A percentile compares a stretch with the other conserved stretches of the same genome.
These are phyloP conservation scores for Steinernema khuongi DNA, from an alignment of 1,140 invertebrate genomes.

Conservation along the genomic window DNA sequence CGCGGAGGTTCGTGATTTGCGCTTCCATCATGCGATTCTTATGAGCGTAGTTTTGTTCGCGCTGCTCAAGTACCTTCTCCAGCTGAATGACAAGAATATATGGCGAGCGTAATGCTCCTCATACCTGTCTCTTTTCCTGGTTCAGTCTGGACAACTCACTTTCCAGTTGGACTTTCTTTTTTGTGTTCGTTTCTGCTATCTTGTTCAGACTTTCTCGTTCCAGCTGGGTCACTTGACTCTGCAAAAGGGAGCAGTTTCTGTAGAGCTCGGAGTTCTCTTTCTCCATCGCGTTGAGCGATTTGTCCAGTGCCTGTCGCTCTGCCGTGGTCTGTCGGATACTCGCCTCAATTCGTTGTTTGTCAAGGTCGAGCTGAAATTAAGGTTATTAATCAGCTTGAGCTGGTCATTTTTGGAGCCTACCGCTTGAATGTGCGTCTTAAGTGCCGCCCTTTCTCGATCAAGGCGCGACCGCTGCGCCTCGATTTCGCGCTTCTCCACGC, in stretches of 20 bases:
- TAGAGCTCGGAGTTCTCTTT: slow-evolving; percentile 34
- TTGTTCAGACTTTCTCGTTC: slow-evolving; percentile 22
- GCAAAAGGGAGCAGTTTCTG: slow-evolving; percentile 25
- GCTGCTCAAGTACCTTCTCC: slow-evolving; percentile 28
- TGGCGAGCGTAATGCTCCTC: not conserved
- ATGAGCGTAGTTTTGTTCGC: slow-evolving; percentile 32
- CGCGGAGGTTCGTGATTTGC: slow-evolving; percentile 24
- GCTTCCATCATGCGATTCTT: slow-evolving; percentile 23
- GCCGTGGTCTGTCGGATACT: slow-evolving; percentile 24
- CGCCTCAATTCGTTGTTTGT: slow-evolving; percentile 26
- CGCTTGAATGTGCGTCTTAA: slow-evolving; percentile 28
- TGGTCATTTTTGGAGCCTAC: not conserved
- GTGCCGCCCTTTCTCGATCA: slow-evolving; percentile 15
- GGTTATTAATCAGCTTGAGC: not conserved
- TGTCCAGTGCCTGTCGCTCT: slow-evolving; percentile 30
- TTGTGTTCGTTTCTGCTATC: slow-evolving; percentile 16
- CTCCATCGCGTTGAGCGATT: slow-evolving; percentile 31
- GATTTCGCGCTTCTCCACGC: slow-evolving; percentile 20
- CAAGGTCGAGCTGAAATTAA: slow-evolving; percentile 25
- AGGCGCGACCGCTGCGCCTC: slow-evolving; percentile 21
- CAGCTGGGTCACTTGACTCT: slow-evolving; percentile 29
- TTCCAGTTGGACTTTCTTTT: slow-evolving; percentile 25
- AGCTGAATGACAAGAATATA: slow-evolving; percentile 20
- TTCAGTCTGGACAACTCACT: slow-evolving; percentile 18
- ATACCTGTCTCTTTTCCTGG: slow-evolving; percentile 29